Base-by-base conservation (phyloP, 2,888 invertebrate genomes). In the Hyalella azteca region DNA sequence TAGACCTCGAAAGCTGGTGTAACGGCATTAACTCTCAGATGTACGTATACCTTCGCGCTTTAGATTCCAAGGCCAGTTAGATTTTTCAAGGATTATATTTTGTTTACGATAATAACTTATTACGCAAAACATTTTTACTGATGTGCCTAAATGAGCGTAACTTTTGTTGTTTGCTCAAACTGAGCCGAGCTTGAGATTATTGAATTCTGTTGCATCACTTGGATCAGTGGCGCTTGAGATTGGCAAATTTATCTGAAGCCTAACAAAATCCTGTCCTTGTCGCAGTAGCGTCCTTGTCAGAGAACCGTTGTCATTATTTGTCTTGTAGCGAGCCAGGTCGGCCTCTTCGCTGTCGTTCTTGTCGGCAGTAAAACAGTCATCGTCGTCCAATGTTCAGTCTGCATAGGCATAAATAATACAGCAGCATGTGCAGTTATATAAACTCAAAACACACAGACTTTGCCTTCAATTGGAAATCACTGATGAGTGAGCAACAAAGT, bases 321-420 rank as follows among this genome's bases (percentile, higher is more conserved):
- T 75, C 75, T 75, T 75, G 75, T 75, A 75, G 22, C 26, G 22
- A n/a, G 41, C 29, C 41, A 45, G 75, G 40, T 29, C 75, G 22
- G 45, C 75, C 75, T 75, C 75, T 75, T 75, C 75, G 22, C 40
- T 75, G 75, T 75, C 75, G 41, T 75, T 75, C 75, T 75, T 75
- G 75, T 75, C 40, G 45, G 40, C 75, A 45, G 40, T 45, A 45
- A 45, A 75, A 75, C 40, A 41, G 41, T 75, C 75, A 45, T 75
- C 45, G 26, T 41, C 22, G 45, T 26, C 75, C 75, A 36, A 66
- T 66, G 66, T 66, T 29, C 66, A 29, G n/a, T 19, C 39, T 66
- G 66, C 66, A 66, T 66, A 36, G 66, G 36, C 66, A 66, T 66
- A 66, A 66, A 66, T 66, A 66, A 66, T 66, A 66, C 66, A 36